Conservation (phyloP, 2,888 invertebrate genomes). For the Nymphalis polychloros region DNA sequence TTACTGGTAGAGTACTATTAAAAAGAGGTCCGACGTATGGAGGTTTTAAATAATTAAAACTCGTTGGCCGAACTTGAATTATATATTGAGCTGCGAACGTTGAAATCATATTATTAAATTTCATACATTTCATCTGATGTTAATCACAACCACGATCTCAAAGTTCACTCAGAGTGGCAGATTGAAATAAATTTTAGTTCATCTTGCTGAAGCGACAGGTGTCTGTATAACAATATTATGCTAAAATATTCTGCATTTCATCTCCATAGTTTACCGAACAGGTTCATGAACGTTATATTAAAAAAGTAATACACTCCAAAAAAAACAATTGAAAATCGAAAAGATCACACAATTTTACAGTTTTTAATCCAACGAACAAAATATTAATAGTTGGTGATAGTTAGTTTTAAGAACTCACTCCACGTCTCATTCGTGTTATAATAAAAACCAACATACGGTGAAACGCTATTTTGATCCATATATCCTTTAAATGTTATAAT, state of each 20-base stretch:
- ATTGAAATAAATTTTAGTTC: slow-evolving; percentile 8
- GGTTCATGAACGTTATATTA: slow-evolving; percentile 28
- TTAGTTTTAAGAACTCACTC: too few relatives aligned
- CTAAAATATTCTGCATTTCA: slow-evolving; percentile 33
- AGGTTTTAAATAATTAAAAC: slow-evolving; percentile 13
- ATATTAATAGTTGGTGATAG: too few relatives aligned
- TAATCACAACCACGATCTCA: neutral
- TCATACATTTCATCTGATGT: neutral
- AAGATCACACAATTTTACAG: too few relatives aligned
- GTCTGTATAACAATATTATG: slow-evolving; percentile 23
- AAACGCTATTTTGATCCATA: too few relatives aligned
- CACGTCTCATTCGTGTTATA: too few relatives aligned
- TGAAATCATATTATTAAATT: neutral
- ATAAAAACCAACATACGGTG: too few relatives aligned
- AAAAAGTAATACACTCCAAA: slow-evolving; percentile 21
- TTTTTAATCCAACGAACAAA: too few relatives aligned
- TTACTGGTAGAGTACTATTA: too few relatives aligned
- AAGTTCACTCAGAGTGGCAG: neutral
- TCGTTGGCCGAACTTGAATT: slow-evolving; percentile 17
- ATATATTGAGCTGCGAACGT: slow-evolving; percentile 8
- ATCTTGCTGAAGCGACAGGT: slow-evolving; percentile 14
- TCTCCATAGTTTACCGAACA: slow-evolving; percentile 25
- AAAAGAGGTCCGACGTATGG: neutral
- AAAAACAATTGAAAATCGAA: too few relatives aligned
- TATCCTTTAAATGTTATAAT: too few relatives aligned